Percentiles rank a stretch among this genome's conserved stretches.
phyloP scores from a whole-genome alignment of 2,888 invertebrate species.

The Tinea semifulvella region DNA sequence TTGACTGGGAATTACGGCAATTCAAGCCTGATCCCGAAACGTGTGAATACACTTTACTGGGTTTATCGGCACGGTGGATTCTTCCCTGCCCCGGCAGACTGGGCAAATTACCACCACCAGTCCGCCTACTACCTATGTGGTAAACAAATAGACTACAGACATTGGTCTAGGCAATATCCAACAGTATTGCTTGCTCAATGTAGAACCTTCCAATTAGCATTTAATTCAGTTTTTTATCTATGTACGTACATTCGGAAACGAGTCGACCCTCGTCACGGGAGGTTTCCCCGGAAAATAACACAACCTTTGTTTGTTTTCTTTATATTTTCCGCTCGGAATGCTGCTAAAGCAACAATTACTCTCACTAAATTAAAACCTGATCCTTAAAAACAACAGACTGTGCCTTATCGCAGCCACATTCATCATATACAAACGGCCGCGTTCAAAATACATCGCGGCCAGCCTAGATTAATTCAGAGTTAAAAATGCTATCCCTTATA shows the following conservation, averaged over 20 bases:
- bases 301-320: conserved; percentile 49
- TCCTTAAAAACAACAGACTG: conserved; percentile 37
- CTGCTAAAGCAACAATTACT: conserved; percentile 43
- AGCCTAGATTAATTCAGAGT: conserved; percentile 9
- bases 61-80: too few relatives aligned
- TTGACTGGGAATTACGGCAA: too few relatives aligned
- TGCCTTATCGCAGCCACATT: conserved; percentile 31
- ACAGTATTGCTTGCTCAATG: conserved; percentile 15
- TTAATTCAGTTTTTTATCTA: conserved; percentile 54
- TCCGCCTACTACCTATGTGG: too few relatives aligned
- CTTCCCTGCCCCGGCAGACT: too few relatives aligned
- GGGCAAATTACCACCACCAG: too few relatives aligned
- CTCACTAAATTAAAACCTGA: conserved; percentile 41
- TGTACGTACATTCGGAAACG: conserved; percentile 50
- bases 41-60: too few relatives aligned
- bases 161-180: conserved; percentile 11
- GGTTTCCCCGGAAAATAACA: conserved; percentile 46
- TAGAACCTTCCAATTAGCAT: conserved; percentile 54
- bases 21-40: too few relatives aligned
- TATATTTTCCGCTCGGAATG: conserved; percentile 38
- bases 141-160: too few relatives aligned
- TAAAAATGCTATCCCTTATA: conserved; percentile 6
- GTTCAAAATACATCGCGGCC: conserved; percentile 1
- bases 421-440: conserved; percentile 6
- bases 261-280: conserved; percentile 47